Percentiles rank a stretch among this genome's conserved stretches.
Conservation (phyloP, 2,888 invertebrate species). For the Artemia sp. region DNA sequence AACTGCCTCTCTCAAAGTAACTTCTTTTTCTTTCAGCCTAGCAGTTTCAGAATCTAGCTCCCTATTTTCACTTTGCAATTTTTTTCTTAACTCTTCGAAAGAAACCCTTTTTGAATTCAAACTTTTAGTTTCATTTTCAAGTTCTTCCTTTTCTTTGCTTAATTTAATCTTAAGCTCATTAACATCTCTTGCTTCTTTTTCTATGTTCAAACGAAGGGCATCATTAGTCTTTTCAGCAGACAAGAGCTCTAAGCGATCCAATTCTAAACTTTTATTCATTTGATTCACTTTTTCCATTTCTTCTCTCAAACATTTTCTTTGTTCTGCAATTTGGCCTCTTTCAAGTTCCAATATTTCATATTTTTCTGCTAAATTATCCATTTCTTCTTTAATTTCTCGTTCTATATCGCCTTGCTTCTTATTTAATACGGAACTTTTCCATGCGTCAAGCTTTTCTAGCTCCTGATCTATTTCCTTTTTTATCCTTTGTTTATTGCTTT, state of each 20-base stretch:
- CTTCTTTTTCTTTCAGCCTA: background rate
- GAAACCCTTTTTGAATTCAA: background rate
- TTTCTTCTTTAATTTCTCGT: background rate
- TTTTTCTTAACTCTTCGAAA: background rate
- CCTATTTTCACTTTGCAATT: background rate
- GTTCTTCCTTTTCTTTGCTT: background rate
- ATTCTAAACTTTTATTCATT: background rate
- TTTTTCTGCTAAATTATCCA: background rate
- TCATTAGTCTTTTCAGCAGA: background rate
- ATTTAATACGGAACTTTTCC: background rate
- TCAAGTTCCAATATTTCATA: background rate
- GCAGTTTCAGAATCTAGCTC: background rate
- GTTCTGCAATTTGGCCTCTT: constrained; percentile 1
- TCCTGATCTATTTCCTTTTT: constrained; percentile 1
- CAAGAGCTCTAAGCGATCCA: background rate
- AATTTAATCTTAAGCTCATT: background rate
- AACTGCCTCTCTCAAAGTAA: background rate
- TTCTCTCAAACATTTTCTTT: background rate
- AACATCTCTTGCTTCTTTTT: background rate
- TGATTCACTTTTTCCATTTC: constrained; percentile 12
- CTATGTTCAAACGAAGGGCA: background rate
- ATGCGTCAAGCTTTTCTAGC: background rate
- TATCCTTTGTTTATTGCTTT: background rate
- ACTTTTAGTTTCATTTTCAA: background rate
- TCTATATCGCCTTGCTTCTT: constrained; percentile 6